Percentiles rank a stretch among this genome's conserved stretches.
These are phyloP conservation scores for Reinhardtius hippoglossoides DNA, from an alignment of 2,113 vertebrate species.

Conservation along the genomic window DNA sequence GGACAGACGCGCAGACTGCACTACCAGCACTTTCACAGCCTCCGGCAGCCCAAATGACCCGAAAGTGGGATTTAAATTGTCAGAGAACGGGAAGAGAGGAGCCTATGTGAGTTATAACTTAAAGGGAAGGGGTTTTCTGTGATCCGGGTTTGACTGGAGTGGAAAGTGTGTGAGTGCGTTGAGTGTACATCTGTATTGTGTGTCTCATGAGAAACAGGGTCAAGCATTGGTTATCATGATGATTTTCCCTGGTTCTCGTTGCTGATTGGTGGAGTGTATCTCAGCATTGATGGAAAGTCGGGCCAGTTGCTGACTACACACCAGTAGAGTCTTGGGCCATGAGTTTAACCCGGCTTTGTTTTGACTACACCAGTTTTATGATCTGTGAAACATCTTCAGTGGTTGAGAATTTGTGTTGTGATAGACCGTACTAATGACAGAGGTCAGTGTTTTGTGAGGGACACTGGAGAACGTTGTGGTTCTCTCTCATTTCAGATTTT, in stretches of 20 bases:
- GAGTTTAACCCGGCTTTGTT: conserved; percentile 30
- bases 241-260: conserved; percentile 5
- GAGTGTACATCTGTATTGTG: neutral
- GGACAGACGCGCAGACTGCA: conserved; percentile 68
- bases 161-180: conserved; percentile 18
- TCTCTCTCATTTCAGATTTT: neutral
- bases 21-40: conserved; percentile 66
- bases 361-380: conserved; percentile 39
- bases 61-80: conserved; percentile 62
- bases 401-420: conserved; percentile 9
- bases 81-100: conserved; percentile 45
- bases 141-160: conserved; percentile 2
- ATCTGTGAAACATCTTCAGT: conserved; percentile 52
- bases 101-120: conserved; percentile 51
- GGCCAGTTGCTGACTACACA: conserved; percentile 52
- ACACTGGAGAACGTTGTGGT: neutral
- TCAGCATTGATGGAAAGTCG: conserved; percentile 10
- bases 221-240: conserved; percentile 30
- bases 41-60: conserved; percentile 65
- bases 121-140: conserved; percentile 42
- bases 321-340: conserved; percentile 15
- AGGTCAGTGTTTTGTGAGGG: conserved; percentile 9
- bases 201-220: conserved; percentile 17
- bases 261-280: conserved; percentile 13
- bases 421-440: conserved; percentile 11